These are phyloP conservation scores for Temnothorax ravouxi DNA, from an alignment of 2,888 invertebrate species.

Conservation along the genomic window DNA sequence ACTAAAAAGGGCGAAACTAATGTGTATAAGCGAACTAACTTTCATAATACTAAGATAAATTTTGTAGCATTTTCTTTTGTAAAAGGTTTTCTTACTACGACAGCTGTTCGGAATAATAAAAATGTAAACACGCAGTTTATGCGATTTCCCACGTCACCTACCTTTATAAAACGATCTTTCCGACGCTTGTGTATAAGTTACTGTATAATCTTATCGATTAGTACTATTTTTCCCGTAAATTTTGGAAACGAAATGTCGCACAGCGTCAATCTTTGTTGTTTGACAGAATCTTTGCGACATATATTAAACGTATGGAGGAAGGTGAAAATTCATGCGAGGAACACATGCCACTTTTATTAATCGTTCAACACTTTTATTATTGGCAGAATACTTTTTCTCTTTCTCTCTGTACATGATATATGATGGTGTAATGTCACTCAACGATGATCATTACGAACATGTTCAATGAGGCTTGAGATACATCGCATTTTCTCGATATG, in stretches of 20 bases:
- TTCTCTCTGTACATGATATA: slow-evolving; percentile 80
- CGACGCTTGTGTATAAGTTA: background rate
- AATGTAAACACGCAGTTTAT: slow-evolving; percentile 19
- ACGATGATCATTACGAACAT: slow-evolving; percentile 78
- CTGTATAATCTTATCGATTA: background rate
- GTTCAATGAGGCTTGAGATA: slow-evolving; percentile 71
- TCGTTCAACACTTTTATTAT: slow-evolving; percentile 84
- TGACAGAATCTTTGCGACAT: background rate
- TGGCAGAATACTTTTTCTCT: slow-evolving; percentile 79
- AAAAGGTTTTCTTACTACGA: slow-evolving; percentile 41
- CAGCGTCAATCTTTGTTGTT: background rate
- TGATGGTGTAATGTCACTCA: slow-evolving; percentile 71
- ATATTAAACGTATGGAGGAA: background rate
- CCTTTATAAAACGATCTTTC: background rate
- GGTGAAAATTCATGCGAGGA: background rate
- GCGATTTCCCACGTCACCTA: slow-evolving; percentile 3
- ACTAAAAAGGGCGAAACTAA: slow-evolving; percentile 35
- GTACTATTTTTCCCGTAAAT: background rate
- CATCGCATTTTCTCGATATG: slow-evolving; percentile 77
- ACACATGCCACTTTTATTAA: slow-evolving; percentile 74
- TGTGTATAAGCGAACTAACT: slow-evolving; percentile 35
- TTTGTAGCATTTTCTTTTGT: slow-evolving; percentile 60
- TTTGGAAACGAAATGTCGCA: background rate
- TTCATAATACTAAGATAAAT: slow-evolving; percentile 30
- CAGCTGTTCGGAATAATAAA: slow-evolving; percentile 33